Conservation (phyloP, 2,888 invertebrate species). For the Aspidiotus destructor region DNA sequence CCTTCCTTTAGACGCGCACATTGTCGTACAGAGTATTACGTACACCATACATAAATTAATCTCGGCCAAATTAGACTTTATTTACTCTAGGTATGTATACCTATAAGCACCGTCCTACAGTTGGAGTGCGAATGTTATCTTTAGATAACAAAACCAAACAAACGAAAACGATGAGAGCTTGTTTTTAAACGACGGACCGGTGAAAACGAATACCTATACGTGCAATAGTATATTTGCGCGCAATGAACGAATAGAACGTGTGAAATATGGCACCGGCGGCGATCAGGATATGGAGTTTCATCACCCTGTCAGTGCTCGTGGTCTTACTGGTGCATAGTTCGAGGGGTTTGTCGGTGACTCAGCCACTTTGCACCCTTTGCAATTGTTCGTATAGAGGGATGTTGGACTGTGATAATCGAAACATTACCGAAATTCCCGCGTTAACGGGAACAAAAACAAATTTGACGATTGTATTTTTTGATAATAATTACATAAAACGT, state of each 20-base stretch:
- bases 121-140: neutral
- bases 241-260: neutral
- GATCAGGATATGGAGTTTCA: too few relatives aligned
- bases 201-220: neutral
- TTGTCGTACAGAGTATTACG: too few relatives aligned
- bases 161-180: neutral
- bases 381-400: neutral
- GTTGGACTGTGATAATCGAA: conserved; percentile 1
- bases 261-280: neutral
- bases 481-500: conserved; percentile 45
- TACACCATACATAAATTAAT: too few relatives aligned
- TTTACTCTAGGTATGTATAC: too few relatives aligned
- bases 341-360: neutral
- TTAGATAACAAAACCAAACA: neutral
- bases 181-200: neutral
- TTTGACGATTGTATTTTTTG: conserved; percentile 40
- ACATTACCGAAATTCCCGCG: neutral
- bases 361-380: neutral
- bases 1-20: too few relatives aligned
- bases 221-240: neutral
- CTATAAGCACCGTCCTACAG: too few relatives aligned
- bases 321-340: neutral
- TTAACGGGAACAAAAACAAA: neutral
- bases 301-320: neutral
- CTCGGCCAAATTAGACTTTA: too few relatives aligned